Base-by-base conservation (phyloP, 2,888 invertebrate genomes). In the Eupithecia vulgata region DNA sequence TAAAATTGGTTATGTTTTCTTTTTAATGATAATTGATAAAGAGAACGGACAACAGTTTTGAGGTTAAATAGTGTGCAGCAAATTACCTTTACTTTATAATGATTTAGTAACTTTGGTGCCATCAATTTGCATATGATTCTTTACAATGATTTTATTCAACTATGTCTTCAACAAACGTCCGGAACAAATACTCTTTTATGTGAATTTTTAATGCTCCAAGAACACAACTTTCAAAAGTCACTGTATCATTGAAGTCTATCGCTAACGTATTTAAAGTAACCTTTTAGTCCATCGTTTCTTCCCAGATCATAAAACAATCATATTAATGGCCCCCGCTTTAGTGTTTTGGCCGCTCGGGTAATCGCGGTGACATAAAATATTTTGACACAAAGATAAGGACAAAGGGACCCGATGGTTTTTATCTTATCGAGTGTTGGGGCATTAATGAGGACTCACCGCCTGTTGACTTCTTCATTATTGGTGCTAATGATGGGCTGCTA, bases 301-400 rank as follows among this genome's bases (percentile, higher is more conserved):
- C 78, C 74, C 78, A 79, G 78, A 76, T 75, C 79, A 76, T 81
- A 80, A 81, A 81, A 80, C 75, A 81, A 80, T 80, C 80, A 78
- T 79, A 77, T 76, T 80, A 80, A 80, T 77, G 72, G 75, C 75
- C 80, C 64, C 75, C 62, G 73, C 71, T 79, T 80, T 75, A 79
- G 70, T 81, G 76, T 78, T 78, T 78, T 79, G 78, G 74, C 78
- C 77, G 78, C 78, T 76, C 75, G 72, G 75, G 76, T 88, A 90
- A 90, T 88, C 87, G 88, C 81, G 73, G 87, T 82, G 87, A 90
- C 91, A 90, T 92, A 91, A 93, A 93, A 91, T 93, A 92, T 93
- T 93, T 91, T 92, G 93, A 92, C 91, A 84, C 81, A 80, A 83
- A 90, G 93, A 92, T 92, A 92, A 90, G 83, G 85, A 85, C 88